Conservation (phyloP, 2,797 vertebrate species). For the Chrysolophus pictus region DNA sequence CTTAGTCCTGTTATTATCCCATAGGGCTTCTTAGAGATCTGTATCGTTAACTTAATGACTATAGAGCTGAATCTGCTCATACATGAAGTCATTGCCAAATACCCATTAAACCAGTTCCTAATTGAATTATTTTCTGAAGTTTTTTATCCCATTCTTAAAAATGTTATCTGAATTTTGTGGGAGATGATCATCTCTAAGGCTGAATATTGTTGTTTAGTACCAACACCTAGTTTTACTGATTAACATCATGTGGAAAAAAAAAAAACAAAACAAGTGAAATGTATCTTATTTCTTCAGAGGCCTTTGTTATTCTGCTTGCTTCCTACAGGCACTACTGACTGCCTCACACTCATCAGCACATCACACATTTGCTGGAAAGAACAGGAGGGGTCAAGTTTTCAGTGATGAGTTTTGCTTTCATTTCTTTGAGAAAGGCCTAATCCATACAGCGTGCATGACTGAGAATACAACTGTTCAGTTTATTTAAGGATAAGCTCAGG, state of each 20-base stretch:
- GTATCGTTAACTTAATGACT: not conserved
- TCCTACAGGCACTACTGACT: not conserved
- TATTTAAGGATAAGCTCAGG: not conserved
- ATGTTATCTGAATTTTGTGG: not conserved
- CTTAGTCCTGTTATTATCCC: not conserved
- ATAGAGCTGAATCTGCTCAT: not conserved
- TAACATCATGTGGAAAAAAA: not conserved
- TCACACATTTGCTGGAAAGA: not conserved
- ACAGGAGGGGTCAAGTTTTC: not conserved
- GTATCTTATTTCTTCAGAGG: not conserved
- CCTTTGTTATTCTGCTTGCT: not conserved
- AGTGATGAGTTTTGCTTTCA: not conserved
- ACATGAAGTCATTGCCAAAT: not conserved
- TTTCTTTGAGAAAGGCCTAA: not conserved
- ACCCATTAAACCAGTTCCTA: not conserved
- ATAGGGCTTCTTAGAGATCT: not conserved
- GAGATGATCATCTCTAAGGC: not conserved
- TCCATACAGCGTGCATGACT: fast-evolving
- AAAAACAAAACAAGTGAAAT: not conserved
- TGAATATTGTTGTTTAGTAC: not conserved
- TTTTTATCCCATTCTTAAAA: not conserved
- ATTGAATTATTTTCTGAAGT: not conserved
- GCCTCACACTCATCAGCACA: not conserved
- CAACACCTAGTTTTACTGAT: not conserved
- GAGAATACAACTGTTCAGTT: not conserved